Conservation (phyloP, 2,797 vertebrate genomes). For the Urophycis tenuis region DNA sequence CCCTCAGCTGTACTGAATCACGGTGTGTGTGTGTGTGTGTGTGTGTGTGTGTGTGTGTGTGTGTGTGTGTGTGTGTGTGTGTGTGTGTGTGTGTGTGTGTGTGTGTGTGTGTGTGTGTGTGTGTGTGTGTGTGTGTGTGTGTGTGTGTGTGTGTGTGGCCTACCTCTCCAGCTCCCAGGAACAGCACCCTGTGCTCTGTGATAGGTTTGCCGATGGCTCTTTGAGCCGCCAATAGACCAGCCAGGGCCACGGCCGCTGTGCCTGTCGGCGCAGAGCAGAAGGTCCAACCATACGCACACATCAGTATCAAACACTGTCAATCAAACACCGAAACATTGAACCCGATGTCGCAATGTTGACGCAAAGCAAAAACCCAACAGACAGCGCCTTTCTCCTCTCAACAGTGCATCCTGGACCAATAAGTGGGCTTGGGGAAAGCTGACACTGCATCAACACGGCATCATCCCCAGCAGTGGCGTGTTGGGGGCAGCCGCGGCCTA, state of each 20-base stretch:
- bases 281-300: not conserved
- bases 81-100: no score
- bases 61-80: no score
- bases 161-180: constrained; percentile 96
- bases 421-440: not conserved
- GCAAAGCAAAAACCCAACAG: not conserved
- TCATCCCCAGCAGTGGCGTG: not conserved
- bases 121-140: no score
- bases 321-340: no score
- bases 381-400: not conserved
- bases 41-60: no score
- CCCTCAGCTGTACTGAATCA: not conserved
- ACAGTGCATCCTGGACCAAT: not conserved
- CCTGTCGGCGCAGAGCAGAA: constrained; percentile 60
- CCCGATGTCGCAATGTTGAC: no score
- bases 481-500: no score
- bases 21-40: no score
- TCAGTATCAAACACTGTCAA: not conserved
- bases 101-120: no score
- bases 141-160: constrained; percentile 28
- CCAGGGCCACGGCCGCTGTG: constrained; percentile 87
- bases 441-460: not conserved
- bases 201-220: constrained; percentile 79
- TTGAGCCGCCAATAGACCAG: constrained; percentile 86
- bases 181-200: constrained; percentile 85